Evolutionary conservation across 53 echinoderm and acorn worm genomes (phyloP).

Genomic region (Holothuria leucospilota): DNA sequence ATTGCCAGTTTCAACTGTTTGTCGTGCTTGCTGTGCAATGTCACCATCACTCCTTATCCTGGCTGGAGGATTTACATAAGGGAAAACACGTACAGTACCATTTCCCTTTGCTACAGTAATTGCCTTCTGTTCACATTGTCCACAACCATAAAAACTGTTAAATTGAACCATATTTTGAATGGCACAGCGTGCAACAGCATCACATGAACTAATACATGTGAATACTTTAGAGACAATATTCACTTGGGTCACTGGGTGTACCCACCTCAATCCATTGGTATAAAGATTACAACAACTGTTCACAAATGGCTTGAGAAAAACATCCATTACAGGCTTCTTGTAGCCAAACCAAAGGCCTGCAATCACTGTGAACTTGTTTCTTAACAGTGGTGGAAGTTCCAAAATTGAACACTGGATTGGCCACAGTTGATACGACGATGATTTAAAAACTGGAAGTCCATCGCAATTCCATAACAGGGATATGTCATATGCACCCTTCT

Average conservation of each 20-base stretch:
- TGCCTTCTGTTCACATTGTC: conserved; percentile 54
- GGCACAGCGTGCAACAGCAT: conserved; percentile 52
- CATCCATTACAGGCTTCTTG: conserved; percentile 48
- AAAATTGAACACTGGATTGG: conserved; percentile 60
- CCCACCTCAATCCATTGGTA: conserved; percentile 48
- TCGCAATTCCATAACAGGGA: neutral
- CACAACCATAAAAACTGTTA: conserved; percentile 68
- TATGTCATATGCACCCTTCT: neutral
- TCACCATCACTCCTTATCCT: conserved; percentile 34
- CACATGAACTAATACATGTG: conserved; percentile 42
- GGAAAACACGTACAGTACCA: conserved; percentile 45
- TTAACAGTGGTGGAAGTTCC: conserved; percentile 62
- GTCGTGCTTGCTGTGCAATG: neutral
- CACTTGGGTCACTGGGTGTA: conserved; percentile 14
- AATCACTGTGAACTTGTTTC: conserved; percentile 53
- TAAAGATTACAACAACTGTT: conserved; percentile 45
- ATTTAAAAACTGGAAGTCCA: conserved; percentile 69
- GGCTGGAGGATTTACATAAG: conserved; percentile 38
- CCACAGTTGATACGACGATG: conserved; percentile 48
- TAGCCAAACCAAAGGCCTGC: conserved; percentile 67
- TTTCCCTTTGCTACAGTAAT: conserved; percentile 52
- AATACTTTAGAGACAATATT: conserved; percentile 28
- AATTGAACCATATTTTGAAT: conserved; percentile 59
- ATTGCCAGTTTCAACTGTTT: neutral
- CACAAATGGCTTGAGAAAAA: conserved; percentile 58